Percentiles rank a stretch among this genome's conserved stretches.
These are phyloP conservation scores for Chaetops frenatus DNA, from an alignment of 2,113 vertebrate genomes.

Conservation along the genomic window DNA sequence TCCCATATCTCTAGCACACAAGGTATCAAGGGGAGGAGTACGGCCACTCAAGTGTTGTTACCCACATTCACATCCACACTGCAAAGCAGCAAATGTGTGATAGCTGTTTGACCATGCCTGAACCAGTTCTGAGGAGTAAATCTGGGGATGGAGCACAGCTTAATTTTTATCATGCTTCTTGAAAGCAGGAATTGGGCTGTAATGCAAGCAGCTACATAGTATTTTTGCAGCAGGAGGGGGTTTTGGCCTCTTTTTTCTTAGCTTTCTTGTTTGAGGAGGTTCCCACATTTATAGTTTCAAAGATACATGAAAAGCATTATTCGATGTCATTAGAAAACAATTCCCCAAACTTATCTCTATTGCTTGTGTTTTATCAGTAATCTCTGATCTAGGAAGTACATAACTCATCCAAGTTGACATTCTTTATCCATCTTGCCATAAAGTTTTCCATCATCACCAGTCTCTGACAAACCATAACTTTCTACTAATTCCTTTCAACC, in stretches of 20 bases:
- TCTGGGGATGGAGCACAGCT: neutral
- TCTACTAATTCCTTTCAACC: too few relatives aligned
- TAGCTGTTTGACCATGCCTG: neutral
- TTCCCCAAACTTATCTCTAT: neutral
- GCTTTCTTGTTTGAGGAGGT: neutral
- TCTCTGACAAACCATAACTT: neutral
- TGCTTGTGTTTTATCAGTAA: neutral
- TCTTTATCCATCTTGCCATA: neutral
- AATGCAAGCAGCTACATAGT: neutral
- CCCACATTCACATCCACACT: neutral
- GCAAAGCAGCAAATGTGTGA: neutral
- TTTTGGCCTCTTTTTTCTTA: neutral
- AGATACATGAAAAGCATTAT: neutral
- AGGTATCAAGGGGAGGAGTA: neutral
- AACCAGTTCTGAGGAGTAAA: neutral
- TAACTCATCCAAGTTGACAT: neutral
- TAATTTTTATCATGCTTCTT: neutral
- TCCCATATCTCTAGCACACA: too few relatives aligned
- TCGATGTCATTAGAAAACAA: neutral
- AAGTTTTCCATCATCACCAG: accelerated
- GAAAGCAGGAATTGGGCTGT: neutral
- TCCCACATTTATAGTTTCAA: neutral
- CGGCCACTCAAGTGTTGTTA: neutral
- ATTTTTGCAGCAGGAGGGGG: accelerated
- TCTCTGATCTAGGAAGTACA: neutral